Evolutionary conservation across 2,888 invertebrate genomes (phyloP), one percentile per base, ranked within the genome.

Genomic region (Rhingia campestris): DNA sequence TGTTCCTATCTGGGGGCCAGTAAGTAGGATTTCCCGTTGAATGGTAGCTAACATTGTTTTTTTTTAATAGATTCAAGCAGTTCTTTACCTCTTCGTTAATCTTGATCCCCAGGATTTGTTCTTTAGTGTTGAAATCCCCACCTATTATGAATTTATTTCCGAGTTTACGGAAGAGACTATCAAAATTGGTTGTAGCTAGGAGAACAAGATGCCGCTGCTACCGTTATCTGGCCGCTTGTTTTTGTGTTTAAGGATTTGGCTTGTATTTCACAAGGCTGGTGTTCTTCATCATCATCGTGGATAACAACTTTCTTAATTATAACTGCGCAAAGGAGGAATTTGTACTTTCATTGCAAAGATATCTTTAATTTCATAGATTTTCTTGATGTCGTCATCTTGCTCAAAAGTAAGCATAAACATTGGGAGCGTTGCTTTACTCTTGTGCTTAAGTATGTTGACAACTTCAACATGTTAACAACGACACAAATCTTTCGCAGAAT

Each of bases 241-340:
- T 14, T 6, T 47, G 22, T 47, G 10, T 47, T 47, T 47, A 22
- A 14, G 14, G 47, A 14, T 47, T 10, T 22, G 47, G 47, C 47
- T 47, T 47, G 47, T 22, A 22, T 47, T 47, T 47, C 47, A 47
- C 47, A 47, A 14, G 47, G 22, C n/a, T 47, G 6, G 22, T 47
- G 22, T 22, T 47, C n/a, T 47, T 47, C 47, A 6, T 4, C 47
- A 22, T 47, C 47, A 6, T 22, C 14, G 3, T 47, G 47, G n/a
- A 4, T 47, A 22, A 47, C 6, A n/a, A 6, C n/a, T 47, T 22
- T 22, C 6, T 47, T 22, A 22, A 47, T 4, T 22, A 47, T 22
- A 43, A n/a, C n/a, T n/a, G n/a, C n/a, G n/a, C n/a, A n/a, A n/a
- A n/a, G n/a, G n/a, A n/a, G n/a, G n/a, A n/a, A n/a, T n/a, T n/a